A percentile compares a stretch with the other conserved stretches of the same genome.
These are phyloP conservation scores for Maconellicoccus hirsutus DNA, from an alignment of 1,140 invertebrate genomes.

Conservation along the genomic window DNA sequence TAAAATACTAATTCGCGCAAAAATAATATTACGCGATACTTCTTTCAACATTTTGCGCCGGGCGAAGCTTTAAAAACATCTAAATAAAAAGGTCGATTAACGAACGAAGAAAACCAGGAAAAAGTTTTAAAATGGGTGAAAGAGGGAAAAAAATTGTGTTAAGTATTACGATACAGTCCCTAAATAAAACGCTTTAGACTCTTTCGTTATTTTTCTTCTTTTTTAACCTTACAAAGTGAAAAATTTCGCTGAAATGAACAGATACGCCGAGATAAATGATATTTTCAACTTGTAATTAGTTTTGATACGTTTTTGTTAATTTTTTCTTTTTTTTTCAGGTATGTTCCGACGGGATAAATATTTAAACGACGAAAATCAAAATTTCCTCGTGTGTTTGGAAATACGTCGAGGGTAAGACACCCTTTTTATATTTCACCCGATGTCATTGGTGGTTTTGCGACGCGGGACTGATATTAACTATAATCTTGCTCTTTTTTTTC, in stretches of 20 bases:
- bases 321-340: not conserved
- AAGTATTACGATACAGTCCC: not conserved
- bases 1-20: conserved; percentile 5
- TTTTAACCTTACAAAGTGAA: not conserved
- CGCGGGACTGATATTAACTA: not conserved
- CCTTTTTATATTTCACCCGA: not conserved
- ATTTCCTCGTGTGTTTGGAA: not conserved
- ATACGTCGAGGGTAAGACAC: not conserved
- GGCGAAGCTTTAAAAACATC: not conserved
- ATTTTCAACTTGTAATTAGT: not conserved
- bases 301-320: no score
- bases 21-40: conserved; percentile 3
- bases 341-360: not conserved
- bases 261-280: not conserved
- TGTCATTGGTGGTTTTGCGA: not conserved
- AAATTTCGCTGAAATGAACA: not conserved
- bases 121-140: not conserved
- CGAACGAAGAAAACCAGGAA: conserved; percentile 7
- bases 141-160: not conserved
- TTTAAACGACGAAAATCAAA: not conserved
- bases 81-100: conserved; percentile 9
- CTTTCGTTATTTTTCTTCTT: not conserved
- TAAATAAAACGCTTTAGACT: conserved; percentile 9
- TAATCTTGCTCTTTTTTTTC: not conserved
- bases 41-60: not conserved